Conservation (phyloP, 2,113 vertebrate species). For the Cariama cristata region DNA sequence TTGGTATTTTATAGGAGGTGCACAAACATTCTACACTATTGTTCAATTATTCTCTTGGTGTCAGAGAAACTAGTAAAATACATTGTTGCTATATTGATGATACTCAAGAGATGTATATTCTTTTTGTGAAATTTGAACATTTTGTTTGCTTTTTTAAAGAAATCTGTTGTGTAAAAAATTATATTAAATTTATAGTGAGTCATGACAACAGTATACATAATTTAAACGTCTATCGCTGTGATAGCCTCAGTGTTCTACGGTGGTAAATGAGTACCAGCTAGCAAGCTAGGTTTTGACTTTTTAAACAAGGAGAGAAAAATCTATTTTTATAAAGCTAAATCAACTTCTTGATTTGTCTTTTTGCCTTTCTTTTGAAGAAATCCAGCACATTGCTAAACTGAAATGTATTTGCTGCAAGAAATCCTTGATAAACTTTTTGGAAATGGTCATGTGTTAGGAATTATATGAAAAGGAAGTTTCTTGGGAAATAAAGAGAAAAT, state of each 20-base stretch:
- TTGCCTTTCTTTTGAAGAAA: background rate
- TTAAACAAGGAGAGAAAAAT: background rate
- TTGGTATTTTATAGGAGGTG: background rate
- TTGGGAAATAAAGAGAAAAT: conserved; percentile 61
- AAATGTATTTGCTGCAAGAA: background rate
- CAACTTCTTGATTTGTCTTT: background rate
- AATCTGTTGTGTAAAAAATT: background rate
- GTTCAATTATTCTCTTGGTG: background rate
- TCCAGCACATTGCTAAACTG: background rate
- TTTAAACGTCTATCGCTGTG: background rate
- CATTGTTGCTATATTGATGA: background rate
- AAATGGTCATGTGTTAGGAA: background rate
- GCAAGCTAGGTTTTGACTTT: background rate
- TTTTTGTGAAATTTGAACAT: background rate
- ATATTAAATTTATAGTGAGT: background rate
- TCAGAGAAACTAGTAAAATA: background rate
- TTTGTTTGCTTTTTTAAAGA: background rate
- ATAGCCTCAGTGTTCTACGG: background rate
- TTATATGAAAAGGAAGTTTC: conserved; percentile 32
- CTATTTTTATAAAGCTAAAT: background rate
- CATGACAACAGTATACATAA: background rate
- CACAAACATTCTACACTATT: background rate
- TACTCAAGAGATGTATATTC: fast-evolving
- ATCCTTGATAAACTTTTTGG: conserved; percentile 31
- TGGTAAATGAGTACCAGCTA: background rate